These are phyloP conservation scores for Caenorhabditis zanzibari DNA, from an alignment of 2,888 invertebrate genomes.

Conservation along the genomic window DNA sequence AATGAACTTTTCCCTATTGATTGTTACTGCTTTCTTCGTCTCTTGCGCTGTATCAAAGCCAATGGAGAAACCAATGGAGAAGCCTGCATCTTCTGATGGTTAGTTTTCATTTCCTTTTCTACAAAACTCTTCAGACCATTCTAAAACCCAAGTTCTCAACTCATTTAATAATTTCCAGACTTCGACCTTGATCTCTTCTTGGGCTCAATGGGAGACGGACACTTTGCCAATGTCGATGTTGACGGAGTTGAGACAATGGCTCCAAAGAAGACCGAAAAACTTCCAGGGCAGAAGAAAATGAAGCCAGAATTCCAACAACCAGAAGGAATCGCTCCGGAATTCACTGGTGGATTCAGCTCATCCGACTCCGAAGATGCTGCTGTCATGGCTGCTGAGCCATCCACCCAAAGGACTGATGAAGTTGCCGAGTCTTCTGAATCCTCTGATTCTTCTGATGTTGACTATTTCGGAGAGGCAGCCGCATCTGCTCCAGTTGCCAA, in stretches of 20 bases:
- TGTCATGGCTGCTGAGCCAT: slow-evolving; percentile 44
- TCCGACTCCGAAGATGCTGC: slow-evolving; percentile 43
- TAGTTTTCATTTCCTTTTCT: slow-evolving; percentile 9
- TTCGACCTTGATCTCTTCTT: slow-evolving; percentile 53
- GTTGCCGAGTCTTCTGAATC: slow-evolving; percentile 40
- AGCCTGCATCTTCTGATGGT: slow-evolving; percentile 32
- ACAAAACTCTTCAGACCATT: neutral
- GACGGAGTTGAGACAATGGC: slow-evolving; percentile 65
- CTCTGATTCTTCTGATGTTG: slow-evolving; percentile 55
- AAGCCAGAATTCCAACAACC: slow-evolving; percentile 55
- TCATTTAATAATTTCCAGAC: neutral
- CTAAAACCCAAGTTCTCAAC: neutral
- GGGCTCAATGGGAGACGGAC: slow-evolving; percentile 60
- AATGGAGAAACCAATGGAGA: slow-evolving; percentile 38
- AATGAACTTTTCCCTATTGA: slow-evolving; percentile 60
- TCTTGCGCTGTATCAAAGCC: slow-evolving; percentile 50
- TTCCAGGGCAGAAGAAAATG: slow-evolving; percentile 64
- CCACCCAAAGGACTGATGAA: slow-evolving; percentile 41
- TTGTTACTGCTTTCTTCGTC: slow-evolving; percentile 40
- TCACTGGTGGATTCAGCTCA: slow-evolving; percentile 55
- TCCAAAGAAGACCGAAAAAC: slow-evolving; percentile 69
- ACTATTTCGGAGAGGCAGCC: slow-evolving; percentile 61
- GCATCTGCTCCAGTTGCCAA: slow-evolving; percentile 72
- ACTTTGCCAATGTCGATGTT: slow-evolving; percentile 69
- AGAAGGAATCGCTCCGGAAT: slow-evolving; percentile 60